Evolutionary conservation across 64 coral and sea anemone genomes (phyloP).

Genomic region (Stichodactyla mertensii): DNA sequence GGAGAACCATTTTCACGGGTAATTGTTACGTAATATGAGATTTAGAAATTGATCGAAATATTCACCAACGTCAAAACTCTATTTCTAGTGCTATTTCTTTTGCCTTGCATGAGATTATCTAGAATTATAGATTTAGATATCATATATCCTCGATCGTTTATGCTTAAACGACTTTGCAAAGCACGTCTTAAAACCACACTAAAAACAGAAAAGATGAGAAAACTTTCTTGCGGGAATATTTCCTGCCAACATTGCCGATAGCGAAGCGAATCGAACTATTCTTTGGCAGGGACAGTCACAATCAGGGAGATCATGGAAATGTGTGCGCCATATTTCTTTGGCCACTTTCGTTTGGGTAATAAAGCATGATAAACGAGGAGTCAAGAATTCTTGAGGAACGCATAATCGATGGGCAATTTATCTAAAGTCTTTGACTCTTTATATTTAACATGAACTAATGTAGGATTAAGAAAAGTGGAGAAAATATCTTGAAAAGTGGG

Average conservation of each 20-base stretch:
- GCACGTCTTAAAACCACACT: no score
- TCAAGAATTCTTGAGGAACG: neutral
- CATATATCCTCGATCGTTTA: no score
- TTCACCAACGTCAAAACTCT: neutral
- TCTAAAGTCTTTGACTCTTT: neutral
- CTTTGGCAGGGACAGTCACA: neutral
- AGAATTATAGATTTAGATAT: no score
- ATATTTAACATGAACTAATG: neutral
- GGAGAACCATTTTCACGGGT: neutral
- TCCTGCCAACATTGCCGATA: no score
- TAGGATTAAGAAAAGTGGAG: neutral
- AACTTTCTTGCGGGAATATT: no score
- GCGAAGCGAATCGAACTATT: no score
- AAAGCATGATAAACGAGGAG: neutral
- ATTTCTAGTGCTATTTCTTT: neutral
- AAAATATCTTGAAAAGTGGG: no score
- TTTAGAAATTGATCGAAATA: neutral
- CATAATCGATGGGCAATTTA: neutral
- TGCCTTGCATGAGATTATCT: neutral
- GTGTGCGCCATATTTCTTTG: neutral
- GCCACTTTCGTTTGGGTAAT: neutral
- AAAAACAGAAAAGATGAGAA: no score
- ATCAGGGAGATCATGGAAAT: neutral
- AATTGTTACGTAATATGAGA: neutral
- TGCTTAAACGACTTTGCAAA: no score